phyloP scores from a whole-genome alignment of 2,113 vertebrate genomes.

The Nannospalax galili region DNA sequence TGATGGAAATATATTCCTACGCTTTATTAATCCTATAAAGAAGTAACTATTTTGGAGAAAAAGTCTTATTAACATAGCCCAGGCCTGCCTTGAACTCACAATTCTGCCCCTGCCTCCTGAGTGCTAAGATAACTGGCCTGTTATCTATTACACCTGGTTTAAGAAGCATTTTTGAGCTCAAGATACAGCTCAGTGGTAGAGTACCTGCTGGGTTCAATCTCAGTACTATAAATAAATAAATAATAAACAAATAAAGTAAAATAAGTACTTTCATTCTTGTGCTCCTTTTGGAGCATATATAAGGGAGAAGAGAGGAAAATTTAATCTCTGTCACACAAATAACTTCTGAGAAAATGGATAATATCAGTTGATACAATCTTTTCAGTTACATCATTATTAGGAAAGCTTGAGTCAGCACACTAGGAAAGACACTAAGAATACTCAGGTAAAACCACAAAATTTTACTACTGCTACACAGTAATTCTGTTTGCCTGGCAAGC shows the following conservation, averaged over 20 bases:
- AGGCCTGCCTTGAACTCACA: too few species aligned
- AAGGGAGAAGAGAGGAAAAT: background rate
- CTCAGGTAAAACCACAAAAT: background rate
- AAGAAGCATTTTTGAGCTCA: background rate
- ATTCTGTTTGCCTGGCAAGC: too few species aligned
- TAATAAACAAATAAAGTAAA: background rate
- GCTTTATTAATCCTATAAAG: background rate
- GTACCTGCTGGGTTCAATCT: background rate
- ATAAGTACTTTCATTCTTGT: background rate
- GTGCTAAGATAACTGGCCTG: background rate
- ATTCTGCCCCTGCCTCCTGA: too few species aligned
- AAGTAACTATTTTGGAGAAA: background rate
- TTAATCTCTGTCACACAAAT: background rate
- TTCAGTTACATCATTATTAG: background rate
- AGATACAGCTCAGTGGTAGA: background rate
- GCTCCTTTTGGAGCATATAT: background rate
- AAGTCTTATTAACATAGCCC: background rate
- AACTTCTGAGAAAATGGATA: conserved; percentile 21
- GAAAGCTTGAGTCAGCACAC: conserved; percentile 1
- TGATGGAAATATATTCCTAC: background rate
- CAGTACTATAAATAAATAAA: background rate
- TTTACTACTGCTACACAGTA: background rate
- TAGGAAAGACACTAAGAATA: background rate
- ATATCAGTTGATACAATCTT: background rate
- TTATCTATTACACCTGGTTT: background rate